Base-by-base conservation (phyloP, 1,140 invertebrate genomes). In the Eurosta solidaginis region DNA sequence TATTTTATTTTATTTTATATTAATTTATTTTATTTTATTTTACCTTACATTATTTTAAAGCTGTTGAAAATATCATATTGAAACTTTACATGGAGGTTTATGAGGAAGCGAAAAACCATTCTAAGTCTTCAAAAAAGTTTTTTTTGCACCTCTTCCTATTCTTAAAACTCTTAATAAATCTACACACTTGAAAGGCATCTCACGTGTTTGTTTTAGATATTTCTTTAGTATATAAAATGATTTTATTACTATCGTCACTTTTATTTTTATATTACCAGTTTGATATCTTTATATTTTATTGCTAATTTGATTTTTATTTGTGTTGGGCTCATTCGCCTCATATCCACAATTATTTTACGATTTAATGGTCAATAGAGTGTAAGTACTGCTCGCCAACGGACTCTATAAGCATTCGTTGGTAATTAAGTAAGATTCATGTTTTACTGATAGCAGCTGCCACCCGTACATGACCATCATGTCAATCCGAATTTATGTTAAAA, bases 351-450 rank as follows among this genome's bases (percentile, higher is more conserved):
- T 47, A 47, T 47, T 10, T 47, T 68, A 42, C 40, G 40, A 68
- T 68, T 68, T 40, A 68, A 68, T 68, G 59, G n/a, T n/a, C 40
- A 68, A 33, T 68, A 20, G 59, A 40, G 33, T 33, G 36, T 20
- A 33, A 68, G 33, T n/a, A 68, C 59, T 68, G 40, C 33, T 47
- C 3, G 14, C 14, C 4, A 33, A 33, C 36, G 27, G 9, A 68
- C 33, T 68, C 59, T 68, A n/a, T n/a, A 33, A 42, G 36, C 59
- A 68, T 29, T 68, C 59, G 20, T 12, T 68, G 17, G 33, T 68
- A 68, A 68, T 68, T 68, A 68, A 68, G 59, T 68, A 33, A 40
- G 59, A 33, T 33, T 68, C 59, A 7, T 40, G 59, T 33, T 40
- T 68, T 9, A 9, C 12, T 4, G 14, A 22, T 68, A 33, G 33